Conservation (phyloP, 2,113 vertebrate genomes). For the Conger conger region DNA sequence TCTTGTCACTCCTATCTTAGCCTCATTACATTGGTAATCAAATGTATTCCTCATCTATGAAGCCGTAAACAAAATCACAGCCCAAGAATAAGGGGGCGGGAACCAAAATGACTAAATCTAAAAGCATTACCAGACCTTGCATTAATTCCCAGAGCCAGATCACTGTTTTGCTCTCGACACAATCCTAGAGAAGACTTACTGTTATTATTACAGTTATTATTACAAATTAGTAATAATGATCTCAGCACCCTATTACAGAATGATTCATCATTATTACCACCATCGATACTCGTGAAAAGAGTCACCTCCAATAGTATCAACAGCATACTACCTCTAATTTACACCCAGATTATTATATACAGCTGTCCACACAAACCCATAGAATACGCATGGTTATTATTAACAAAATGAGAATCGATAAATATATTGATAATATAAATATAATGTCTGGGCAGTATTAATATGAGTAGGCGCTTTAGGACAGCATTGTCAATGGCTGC, state of each 20-base stretch:
- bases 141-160: neutral
- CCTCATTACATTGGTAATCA: too few species aligned
- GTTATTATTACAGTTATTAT: neutral
- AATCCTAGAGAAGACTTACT: neutral
- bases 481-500: neutral
- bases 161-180: neutral
- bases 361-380: too few species aligned
- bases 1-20: too few species aligned
- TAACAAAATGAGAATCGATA: too few species aligned
- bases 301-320: neutral
- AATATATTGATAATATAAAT: neutral
- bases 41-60: too few species aligned
- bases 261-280: neutral
- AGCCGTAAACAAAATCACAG: constrained; percentile 5
- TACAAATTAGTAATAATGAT: neutral
- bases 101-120: neutral
- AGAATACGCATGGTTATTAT: too few species aligned
- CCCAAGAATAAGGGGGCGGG: neutral
- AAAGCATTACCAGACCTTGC: neutral
- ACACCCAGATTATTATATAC: too few species aligned
- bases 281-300: neutral
- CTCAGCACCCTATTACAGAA: too few species aligned
- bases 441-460: neutral
- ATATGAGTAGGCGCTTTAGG: neutral
- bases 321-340: too few species aligned